A percentile compares a stretch with the other conserved stretches of the same genome.
Conservation (phyloP, 2,113 vertebrate genomes). For the Cyanistes caeruleus region DNA sequence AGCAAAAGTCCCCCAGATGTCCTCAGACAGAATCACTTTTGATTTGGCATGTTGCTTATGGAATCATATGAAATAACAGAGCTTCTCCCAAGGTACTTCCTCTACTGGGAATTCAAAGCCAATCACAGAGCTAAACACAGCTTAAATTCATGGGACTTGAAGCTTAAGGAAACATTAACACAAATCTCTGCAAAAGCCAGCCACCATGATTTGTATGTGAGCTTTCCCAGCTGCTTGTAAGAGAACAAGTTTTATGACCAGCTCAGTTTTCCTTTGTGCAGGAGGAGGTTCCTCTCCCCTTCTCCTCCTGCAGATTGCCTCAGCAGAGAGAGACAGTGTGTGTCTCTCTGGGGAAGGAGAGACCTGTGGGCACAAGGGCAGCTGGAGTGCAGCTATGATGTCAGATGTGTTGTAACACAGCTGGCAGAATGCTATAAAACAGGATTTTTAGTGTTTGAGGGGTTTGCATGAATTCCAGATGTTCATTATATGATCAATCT, state of each 20-base stretch:
- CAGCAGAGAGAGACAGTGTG: not conserved
- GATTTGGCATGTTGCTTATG: not conserved
- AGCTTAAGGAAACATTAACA: not conserved
- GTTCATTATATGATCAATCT: conserved; percentile 37
- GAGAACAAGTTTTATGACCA: not conserved
- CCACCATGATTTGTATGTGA: not conserved
- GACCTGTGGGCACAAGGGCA: conserved; percentile 41
- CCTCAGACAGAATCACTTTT: not conserved
- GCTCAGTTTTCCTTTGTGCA: not conserved
- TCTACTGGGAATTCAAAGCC: not conserved
- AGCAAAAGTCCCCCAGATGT: not conserved
- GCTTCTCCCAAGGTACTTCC: not conserved
- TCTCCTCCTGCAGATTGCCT: not conserved
- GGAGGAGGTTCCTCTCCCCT: not conserved
- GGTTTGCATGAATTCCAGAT: conserved; percentile 61
- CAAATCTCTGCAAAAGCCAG: not conserved
- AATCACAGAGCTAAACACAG: not conserved
- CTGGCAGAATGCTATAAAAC: conserved; percentile 34
- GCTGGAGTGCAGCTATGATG: conserved; percentile 27
- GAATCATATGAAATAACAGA: not conserved
- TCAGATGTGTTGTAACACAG: conserved; percentile 49
- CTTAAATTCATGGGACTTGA: not conserved
- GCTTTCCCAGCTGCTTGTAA: not conserved
- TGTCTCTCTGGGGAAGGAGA: not conserved
- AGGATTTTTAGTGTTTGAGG: not conserved